phyloP scores from a whole-genome alignment of 1,140 invertebrate species.

The Scylla paramamosain region DNA sequence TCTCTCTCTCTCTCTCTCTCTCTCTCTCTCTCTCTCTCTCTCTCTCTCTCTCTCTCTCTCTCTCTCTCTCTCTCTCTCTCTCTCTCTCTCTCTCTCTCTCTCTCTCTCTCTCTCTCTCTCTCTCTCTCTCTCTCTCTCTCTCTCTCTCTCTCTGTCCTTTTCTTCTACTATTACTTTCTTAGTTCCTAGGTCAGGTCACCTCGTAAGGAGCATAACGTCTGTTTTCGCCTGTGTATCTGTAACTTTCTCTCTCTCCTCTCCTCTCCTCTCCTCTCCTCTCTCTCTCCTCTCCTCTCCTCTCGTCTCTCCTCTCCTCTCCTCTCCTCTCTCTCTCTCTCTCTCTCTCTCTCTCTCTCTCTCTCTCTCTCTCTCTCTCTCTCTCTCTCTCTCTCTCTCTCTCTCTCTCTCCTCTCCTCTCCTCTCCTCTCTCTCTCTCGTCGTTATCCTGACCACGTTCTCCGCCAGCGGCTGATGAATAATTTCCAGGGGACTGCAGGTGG shows the following conservation, averaged over 20 bases:
- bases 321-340: neutral
- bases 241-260: neutral
- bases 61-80: too few species aligned
- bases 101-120: too few species aligned
- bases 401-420: neutral
- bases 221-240: too few species aligned
- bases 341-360: neutral
- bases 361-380: neutral
- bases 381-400: conserved; percentile 3
- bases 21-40: too few species aligned
- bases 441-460: too few species aligned
- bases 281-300: neutral
- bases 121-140: neutral
- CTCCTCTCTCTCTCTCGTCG: neutral
- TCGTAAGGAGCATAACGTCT: too few species aligned
- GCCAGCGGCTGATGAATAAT: too few species aligned
- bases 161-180: neutral
- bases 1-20: too few species aligned
- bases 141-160: neutral
- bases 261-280: neutral
- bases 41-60: too few species aligned
- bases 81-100: too few species aligned
- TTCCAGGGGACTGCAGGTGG: too few species aligned
- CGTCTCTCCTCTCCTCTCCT: neutral
- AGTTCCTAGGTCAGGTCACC: too few species aligned